Conservation (phyloP, 2,888 invertebrate genomes). For the Callosobruchus maculatus region DNA sequence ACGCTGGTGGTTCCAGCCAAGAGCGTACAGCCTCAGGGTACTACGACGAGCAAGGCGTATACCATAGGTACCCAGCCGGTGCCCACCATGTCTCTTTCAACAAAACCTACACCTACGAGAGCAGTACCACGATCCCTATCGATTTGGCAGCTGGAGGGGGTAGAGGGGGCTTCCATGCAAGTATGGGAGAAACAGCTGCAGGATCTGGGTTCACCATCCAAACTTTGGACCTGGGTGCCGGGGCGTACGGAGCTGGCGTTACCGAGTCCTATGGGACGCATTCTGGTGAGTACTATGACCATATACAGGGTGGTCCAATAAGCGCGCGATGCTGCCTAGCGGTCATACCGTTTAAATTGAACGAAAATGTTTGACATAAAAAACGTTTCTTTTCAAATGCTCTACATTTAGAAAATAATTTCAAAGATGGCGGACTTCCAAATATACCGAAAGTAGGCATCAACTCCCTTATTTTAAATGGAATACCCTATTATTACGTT, state of each 20-base stretch:
- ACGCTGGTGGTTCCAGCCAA: neutral
- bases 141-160: slow-evolving; percentile 12
- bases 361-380: too few relatives aligned
- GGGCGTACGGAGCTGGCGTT: slow-evolving; percentile 6
- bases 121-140: slow-evolving; percentile 17
- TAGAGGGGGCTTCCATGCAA: slow-evolving; percentile 2
- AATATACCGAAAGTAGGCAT: too few relatives aligned
- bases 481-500: too few relatives aligned
- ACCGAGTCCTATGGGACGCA: neutral
- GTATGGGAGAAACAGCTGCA: slow-evolving; percentile 19
- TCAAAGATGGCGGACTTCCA: too few relatives aligned
- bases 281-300: neutral
- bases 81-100: slow-evolving; percentile 7
- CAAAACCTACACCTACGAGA: slow-evolving; percentile 18
- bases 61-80: slow-evolving; percentile 8
- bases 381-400: too few relatives aligned
- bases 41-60: slow-evolving; percentile 15
- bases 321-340: too few relatives aligned
- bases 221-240: slow-evolving; percentile 31
- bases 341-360: too few relatives aligned
- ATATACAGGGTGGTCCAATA: too few relatives aligned
- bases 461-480: too few relatives aligned
- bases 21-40: slow-evolving; percentile 8
- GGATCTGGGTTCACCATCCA: slow-evolving; percentile 32
- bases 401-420: too few relatives aligned